Base-by-base conservation (phyloP, 2,797 vertebrate species). In the Cetoscarus ocellatus region DNA sequence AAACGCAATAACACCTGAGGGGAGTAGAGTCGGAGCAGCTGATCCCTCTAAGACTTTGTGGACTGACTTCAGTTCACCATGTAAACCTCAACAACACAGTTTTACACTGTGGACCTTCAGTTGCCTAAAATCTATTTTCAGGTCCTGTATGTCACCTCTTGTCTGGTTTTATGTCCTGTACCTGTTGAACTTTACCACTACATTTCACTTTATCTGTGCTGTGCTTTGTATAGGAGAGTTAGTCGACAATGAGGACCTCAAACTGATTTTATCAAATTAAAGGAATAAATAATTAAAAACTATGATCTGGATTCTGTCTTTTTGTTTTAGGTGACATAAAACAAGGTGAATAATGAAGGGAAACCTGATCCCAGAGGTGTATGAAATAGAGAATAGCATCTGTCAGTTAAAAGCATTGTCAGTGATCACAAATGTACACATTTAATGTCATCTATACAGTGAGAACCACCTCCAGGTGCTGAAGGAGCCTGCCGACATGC, bases 201-300 rank as follows among this genome's bases (percentile, higher is more conserved):
- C 62, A 77, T 84, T 88, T 87, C 42, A 85, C 69, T 82, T 74
- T 79, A 75, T 81, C 73, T 81, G 77, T 78, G 69, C 75, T 88
- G 85, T 91, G 86, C 68, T 90, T 82, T 82, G 70, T 82, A 68
- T 83, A 76, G 67, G 56, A 80, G 61, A 58, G 36, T 60, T 83
- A 79, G 75, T 83, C 66, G 65, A 69, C 70, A 86, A 39, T 74
- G 69, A 88, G 75, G 75, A 91, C 82, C 86, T 84, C 67, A 84
- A 79, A 87, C 47, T 71, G 71, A 82, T 84, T 87, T 88, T 73
- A 77, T 73, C 80, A 75, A 90, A 80, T 67, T 77, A 59, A 73
- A 79, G 62, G 73, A 94, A 91, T 94, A 94, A 94, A 94, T 52
- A 88, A 83, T 85, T 67, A 80, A 87, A 85, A 73, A 78, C 53